Conservation (phyloP, 2,113 vertebrate genomes). For the Cryptotis parvus region DNA sequence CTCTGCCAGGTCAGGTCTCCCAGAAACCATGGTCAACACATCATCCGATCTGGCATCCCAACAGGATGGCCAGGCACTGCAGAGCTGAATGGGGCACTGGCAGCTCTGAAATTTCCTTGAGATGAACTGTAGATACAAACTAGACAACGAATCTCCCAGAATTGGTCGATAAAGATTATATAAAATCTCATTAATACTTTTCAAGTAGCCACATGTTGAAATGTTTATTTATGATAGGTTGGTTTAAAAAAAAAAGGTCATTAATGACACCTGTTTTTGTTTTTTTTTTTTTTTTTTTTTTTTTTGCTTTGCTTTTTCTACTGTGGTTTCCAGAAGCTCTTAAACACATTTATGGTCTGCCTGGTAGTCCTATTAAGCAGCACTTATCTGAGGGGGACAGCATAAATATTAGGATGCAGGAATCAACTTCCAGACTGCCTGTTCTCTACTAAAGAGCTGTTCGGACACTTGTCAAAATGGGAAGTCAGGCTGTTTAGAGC, state of each 20-base stretch:
- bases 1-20: not conserved
- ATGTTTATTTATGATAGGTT: not conserved
- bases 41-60: not conserved
- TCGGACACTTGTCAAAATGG: not conserved
- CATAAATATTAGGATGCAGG: not conserved
- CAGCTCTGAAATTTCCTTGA: not conserved
- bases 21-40: fast-evolving
- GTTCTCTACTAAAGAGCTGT: not conserved
- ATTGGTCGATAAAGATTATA: not conserved
- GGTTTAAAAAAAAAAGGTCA: not conserved
- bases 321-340: not conserved
- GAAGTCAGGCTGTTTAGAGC: too few species aligned
- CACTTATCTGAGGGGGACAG: fast-evolving
- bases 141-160: not conserved
- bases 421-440: not conserved
- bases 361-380: not conserved
- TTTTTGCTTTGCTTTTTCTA: not conserved
- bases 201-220: not conserved
- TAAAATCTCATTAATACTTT: not conserved
- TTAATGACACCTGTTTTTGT: not conserved
- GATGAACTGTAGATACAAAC: not conserved
- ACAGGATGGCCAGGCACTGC: not conserved
- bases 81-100: not conserved
- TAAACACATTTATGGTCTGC: not conserved
- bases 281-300: not conserved